Conservation (phyloP, 2,888 invertebrate genomes). For the Himalopsyche kuldschensis region DNA sequence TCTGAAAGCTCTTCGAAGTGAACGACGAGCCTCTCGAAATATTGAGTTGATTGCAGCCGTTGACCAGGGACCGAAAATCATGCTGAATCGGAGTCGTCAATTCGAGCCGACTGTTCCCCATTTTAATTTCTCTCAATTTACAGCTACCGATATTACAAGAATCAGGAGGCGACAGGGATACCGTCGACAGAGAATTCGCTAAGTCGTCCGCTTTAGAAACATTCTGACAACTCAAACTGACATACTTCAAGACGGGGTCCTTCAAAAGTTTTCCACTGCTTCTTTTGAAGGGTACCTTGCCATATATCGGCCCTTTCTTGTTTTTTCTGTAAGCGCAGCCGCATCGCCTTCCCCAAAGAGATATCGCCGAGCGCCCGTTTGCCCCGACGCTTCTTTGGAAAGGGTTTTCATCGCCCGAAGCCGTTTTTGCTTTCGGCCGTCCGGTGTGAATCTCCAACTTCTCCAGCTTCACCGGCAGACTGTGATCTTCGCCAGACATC, state of each 20-base stretch:
- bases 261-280: constrained; percentile 57
- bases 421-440: constrained; percentile 41
- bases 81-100: constrained; percentile 11
- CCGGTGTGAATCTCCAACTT: constrained; percentile 61
- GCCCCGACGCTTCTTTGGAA: constrained; percentile 41
- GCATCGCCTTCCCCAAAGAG: constrained; percentile 40
- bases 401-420: constrained; percentile 48
- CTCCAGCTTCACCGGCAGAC: constrained; percentile 58
- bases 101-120: neutral
- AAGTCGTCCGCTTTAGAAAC: constrained; percentile 21
- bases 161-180: neutral
- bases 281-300: constrained; percentile 46
- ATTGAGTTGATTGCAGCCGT: constrained; percentile 29
- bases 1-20: constrained; percentile 21
- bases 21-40: constrained; percentile 19
- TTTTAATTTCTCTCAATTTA: constrained; percentile 1
- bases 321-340: constrained; percentile 6
- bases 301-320: constrained; percentile 6
- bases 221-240: constrained; percentile 44
- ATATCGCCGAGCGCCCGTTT: neutral
- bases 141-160: neutral
- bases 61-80: constrained; percentile 29
- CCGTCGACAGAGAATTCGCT: constrained; percentile 19
- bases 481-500: constrained; percentile 34
- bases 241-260: constrained; percentile 60